Percentiles rank a stretch among this genome's conserved stretches.
These are phyloP conservation scores for Volucella inanis DNA, from an alignment of 2,888 invertebrate genomes.

Conservation along the genomic window DNA sequence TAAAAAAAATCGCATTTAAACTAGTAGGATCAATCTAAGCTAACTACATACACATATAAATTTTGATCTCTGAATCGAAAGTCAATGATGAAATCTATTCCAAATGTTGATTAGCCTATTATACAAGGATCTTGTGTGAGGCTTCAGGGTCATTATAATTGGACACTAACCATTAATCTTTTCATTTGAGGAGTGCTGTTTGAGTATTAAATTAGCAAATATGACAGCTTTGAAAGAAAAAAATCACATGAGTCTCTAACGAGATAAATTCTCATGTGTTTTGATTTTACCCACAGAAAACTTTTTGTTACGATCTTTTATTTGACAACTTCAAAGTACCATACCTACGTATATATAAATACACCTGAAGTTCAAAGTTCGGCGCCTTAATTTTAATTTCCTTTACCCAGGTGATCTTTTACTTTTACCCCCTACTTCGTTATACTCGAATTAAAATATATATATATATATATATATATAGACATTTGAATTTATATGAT, in stretches of 20 bases:
- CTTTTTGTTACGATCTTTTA: constrained; percentile 34
- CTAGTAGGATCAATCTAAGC: neutral
- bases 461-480: too few relatives aligned
- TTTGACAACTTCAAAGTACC: neutral
- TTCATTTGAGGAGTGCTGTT: constrained; percentile 36
- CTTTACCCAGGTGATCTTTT: too few relatives aligned
- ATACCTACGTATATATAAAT: neutral
- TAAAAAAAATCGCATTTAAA: too few relatives aligned
- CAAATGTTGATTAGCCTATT: constrained; percentile 19
- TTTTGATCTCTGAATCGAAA: constrained; percentile 5
- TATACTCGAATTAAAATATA: too few relatives aligned
- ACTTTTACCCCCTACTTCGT: too few relatives aligned
- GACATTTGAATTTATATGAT: too few relatives aligned
- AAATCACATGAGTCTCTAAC: constrained; percentile 40
- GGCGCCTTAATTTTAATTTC: neutral
- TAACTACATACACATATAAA: too few relatives aligned
- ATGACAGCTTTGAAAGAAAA: constrained; percentile 27
- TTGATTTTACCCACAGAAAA: constrained; percentile 3
- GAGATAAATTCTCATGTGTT: constrained; percentile 17
- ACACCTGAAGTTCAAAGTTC: neutral
- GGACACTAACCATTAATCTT: constrained; percentile 36
- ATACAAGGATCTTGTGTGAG: constrained; percentile 13
- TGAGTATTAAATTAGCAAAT: constrained; percentile 2
- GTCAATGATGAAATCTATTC: constrained; percentile 3
- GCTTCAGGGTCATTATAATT: constrained; percentile 8